These are phyloP conservation scores for Eledona agricola DNA, from an alignment of 2,888 invertebrate genomes.

Conservation along the genomic window DNA sequence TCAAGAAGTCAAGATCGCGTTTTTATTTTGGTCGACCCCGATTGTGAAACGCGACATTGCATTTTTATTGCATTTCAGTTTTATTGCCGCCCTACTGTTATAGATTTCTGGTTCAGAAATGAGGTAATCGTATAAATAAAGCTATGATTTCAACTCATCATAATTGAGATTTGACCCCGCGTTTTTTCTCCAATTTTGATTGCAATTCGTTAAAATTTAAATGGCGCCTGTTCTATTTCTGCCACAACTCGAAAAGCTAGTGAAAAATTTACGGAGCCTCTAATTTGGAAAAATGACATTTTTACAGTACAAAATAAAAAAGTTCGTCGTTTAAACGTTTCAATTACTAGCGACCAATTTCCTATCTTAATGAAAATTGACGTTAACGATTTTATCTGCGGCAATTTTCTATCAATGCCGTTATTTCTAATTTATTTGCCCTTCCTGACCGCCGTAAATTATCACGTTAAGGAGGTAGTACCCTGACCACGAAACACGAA, in stretches of 20 bases:
- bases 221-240: no score
- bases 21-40: conserved; percentile 10
- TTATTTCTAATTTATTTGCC: conserved; percentile 31
- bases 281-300: no score
- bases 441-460: conserved; percentile 26
- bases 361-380: conserved; percentile 37
- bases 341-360: no score
- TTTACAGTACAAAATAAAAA: no score
- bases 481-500: no score
- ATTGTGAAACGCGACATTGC: not conserved
- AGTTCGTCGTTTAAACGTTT: not conserved
- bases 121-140: conserved; percentile 31
- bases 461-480: conserved; percentile 17
- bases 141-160: conserved; percentile 28
- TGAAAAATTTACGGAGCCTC: no score
- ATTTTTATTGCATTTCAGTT: conserved; percentile 7
- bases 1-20: no score
- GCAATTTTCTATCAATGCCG: conserved; percentile 29
- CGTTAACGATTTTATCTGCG: conserved; percentile 36
- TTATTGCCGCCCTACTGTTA: conserved; percentile 20
- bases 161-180: conserved; percentile 43
- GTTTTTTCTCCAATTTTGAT: conserved; percentile 35
- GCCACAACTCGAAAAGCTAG: no score
- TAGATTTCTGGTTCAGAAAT: conserved; percentile 24
- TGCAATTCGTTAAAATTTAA: no score